A percentile compares a stretch with the other conserved stretches of the same genome.
Conservation (phyloP, 2,113 vertebrate genomes). For the Uropsilus gracilis region DNA sequence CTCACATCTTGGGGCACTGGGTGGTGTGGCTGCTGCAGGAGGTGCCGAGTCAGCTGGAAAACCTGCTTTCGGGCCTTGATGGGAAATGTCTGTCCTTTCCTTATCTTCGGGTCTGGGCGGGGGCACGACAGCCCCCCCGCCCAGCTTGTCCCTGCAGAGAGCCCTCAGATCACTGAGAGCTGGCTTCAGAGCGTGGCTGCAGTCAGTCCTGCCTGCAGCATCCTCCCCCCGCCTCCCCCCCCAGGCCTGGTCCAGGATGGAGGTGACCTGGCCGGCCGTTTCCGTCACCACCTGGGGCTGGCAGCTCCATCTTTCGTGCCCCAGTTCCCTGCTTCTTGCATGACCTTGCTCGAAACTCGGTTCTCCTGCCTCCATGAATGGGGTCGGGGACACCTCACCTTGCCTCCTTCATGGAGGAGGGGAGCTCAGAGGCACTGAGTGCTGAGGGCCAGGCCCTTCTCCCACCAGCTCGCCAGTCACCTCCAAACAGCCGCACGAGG, state of each 20-base stretch:
- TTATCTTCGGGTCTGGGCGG: background rate
- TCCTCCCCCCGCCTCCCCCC: background rate
- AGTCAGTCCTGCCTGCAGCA: accelerated
- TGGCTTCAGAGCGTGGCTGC: background rate
- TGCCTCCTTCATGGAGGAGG: background rate
- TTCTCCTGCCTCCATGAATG: background rate
- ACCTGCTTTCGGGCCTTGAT: background rate
- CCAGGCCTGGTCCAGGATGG: background rate
- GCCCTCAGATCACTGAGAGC: background rate
- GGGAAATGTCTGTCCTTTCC: background rate
- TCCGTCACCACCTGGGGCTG: background rate
- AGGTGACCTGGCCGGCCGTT: background rate
- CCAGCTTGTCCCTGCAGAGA: background rate
- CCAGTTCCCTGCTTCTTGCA: accelerated
- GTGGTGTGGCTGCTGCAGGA: background rate
- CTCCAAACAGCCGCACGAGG: accelerated
- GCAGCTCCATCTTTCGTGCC: background rate
- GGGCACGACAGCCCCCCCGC: background rate
- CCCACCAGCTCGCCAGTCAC: too few species aligned
- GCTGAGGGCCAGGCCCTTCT: background rate
- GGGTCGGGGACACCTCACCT: background rate
- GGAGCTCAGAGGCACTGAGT: background rate
- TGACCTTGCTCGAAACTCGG: background rate
- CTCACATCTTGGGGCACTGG: background rate
- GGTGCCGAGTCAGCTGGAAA: slow-evolving; percentile 4